A percentile compares a stretch with the other conserved stretches of the same genome.
These are phyloP conservation scores for Galagoides demidoff DNA, from an alignment of 2,797 vertebrate species.

Conservation along the genomic window DNA sequence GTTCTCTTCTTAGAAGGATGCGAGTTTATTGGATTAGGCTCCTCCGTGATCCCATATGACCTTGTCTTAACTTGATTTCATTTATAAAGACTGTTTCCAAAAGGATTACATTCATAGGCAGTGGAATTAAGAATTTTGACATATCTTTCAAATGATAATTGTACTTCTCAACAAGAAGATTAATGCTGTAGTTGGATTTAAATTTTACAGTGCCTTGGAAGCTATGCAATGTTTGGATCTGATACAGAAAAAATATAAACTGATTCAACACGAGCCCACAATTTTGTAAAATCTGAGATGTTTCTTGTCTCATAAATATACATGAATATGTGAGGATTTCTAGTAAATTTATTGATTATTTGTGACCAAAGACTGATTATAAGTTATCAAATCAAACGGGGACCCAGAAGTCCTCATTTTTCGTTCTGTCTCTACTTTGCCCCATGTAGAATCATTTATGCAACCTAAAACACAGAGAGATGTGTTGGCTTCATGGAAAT, in stretches of 20 bases:
- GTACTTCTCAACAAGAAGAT: background rate
- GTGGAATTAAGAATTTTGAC: accelerated
- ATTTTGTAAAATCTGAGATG: background rate
- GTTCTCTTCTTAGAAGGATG: background rate
- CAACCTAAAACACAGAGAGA: background rate
- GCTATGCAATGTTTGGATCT: background rate
- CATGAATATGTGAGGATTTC: background rate
- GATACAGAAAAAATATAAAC: background rate
- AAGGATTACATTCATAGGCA: too few relatives aligned
- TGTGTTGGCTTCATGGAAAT: background rate
- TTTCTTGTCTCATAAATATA: background rate
- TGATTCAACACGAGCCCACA: background rate
- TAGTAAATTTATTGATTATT: background rate
- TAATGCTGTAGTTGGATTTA: background rate
- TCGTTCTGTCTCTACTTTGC: background rate
- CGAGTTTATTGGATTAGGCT: background rate
- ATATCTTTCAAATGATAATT: background rate
- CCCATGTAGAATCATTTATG: background rate
- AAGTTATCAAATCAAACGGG: background rate
- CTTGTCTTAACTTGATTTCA: background rate
- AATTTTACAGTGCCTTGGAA: background rate
- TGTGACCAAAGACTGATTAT: background rate
- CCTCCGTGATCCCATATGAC: too few relatives aligned
- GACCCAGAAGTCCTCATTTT: background rate
- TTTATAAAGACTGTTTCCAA: background rate